These are phyloP conservation scores for Otus sunia DNA, from an alignment of 2,113 vertebrate genomes.

Conservation along the genomic window DNA sequence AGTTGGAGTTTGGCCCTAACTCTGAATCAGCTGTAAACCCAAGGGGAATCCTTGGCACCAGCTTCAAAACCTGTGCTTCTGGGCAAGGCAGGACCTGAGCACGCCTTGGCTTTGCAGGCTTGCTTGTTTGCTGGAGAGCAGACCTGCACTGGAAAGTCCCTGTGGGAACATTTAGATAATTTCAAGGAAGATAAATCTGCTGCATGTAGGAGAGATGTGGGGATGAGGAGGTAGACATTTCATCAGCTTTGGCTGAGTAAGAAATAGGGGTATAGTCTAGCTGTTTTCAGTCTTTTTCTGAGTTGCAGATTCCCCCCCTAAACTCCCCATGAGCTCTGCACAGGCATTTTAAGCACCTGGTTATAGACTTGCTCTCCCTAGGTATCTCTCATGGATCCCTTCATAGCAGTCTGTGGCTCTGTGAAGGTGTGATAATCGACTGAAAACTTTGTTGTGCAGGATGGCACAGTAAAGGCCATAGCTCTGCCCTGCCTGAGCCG, in stretches of 20 bases:
- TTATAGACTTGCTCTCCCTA: background rate
- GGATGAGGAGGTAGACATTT: background rate
- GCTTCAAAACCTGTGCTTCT: background rate
- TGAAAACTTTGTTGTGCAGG: background rate
- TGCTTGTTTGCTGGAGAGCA: background rate
- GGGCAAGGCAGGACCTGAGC: background rate
- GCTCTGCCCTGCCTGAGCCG: background rate
- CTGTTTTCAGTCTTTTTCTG: background rate
- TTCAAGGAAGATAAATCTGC: background rate
- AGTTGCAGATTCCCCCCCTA: background rate
- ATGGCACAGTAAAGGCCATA: fast-evolving
- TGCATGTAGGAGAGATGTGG: background rate
- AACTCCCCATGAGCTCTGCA: fast-evolving
- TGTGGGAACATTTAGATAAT: background rate
- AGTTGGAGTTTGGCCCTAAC: background rate
- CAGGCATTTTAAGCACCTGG: background rate
- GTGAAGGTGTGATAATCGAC: fast-evolving
- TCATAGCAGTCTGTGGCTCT: fast-evolving
- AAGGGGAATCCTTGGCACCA: background rate
- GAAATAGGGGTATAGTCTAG: background rate
- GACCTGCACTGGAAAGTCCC: background rate
- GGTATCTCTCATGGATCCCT: background rate
- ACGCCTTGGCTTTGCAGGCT: background rate
- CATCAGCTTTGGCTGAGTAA: background rate
- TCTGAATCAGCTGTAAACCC: background rate